Conservation (phyloP, 2,113 vertebrate genomes). For the Podarcis raffonei region DNA sequence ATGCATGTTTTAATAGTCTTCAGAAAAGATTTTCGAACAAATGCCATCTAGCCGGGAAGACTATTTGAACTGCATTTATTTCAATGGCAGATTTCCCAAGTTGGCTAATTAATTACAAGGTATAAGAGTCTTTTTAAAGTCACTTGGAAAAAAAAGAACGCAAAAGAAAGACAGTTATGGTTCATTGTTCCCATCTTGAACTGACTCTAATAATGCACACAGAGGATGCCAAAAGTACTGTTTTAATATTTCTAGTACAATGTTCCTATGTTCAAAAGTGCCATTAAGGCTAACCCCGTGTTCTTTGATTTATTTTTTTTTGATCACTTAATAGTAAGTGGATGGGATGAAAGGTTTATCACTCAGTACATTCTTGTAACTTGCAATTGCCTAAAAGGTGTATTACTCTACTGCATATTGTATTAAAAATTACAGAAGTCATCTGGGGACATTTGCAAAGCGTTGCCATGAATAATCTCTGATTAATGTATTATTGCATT, state of each 20-base stretch:
- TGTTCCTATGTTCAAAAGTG: slow-evolving; percentile 18
- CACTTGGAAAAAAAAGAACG: slow-evolving; percentile 44
- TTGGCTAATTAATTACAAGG: slow-evolving; percentile 88
- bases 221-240: slow-evolving; percentile 40
- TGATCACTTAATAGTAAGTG: slow-evolving; percentile 23
- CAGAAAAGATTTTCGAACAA: slow-evolving; percentile 77
- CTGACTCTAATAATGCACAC: slow-evolving; percentile 33
- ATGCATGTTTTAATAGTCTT: slow-evolving; percentile 82
- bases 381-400: slow-evolving; percentile 5
- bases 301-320: slow-evolving; percentile 25
- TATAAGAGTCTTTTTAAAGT: slow-evolving; percentile 72
- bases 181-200: slow-evolving; percentile 64
- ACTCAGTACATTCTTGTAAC: slow-evolving; percentile 10
- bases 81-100: slow-evolving; percentile 87
- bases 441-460: slow-evolving; percentile 31
- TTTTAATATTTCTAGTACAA: slow-evolving; percentile 51
- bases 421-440: slow-evolving; percentile 32
- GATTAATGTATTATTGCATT: not conserved
- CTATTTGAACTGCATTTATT: slow-evolving; percentile 81
- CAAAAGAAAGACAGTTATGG: slow-evolving; percentile 49
- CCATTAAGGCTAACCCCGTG: slow-evolving; percentile 15
- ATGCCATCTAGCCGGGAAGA: slow-evolving; percentile 75
- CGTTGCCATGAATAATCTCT: slow-evolving; percentile 13
- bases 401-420: not conserved
- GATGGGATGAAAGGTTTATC: slow-evolving; percentile 30